Base-by-base conservation (phyloP, 53 echinoderm and acorn worm genomes). In the Astropecten irregularis region DNA sequence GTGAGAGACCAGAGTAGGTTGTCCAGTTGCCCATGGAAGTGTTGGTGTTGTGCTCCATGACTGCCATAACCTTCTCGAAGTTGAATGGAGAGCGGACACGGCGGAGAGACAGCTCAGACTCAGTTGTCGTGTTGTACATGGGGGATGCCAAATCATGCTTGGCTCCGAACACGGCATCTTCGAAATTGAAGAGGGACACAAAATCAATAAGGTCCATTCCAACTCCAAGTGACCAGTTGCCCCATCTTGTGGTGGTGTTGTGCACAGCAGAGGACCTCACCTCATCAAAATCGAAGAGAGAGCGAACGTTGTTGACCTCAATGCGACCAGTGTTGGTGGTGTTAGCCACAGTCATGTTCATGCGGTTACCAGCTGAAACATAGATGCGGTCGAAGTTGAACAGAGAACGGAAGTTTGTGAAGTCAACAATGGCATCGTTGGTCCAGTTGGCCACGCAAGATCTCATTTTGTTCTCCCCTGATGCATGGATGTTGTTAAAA, bases 361-460 rank as follows among this genome's bases (percentile, higher is more conserved):
- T 60, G 30, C 55, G 51, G 65, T 73, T 74, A 11, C 37, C 66
- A 23, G 76, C 63, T 38, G 52, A 25, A 4, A 74, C 38, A 23
- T 50, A n/a, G 76, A 85, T 76, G 76, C 86, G 86, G 68, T 81
- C 60, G 60, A 93, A 93, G 62, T 73, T 81, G 73, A 93, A 91
- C 23, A 93, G 74, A 23, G 83, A 86, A 26, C 62, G 82, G 53
- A 74, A 73, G 56, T 74, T 85, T 36, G 74, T 52, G 20, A 85
- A 76, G 52, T 85, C 86, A 2, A 85, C 44, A 5, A 39, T 4
- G n/a, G 51, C 40, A 16, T 73, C 66, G 31, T 74, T 64, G 51
- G 86, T 85, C 66, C 74, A 73, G 64, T 85, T 85, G 58, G 74
- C 52, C 55, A 85, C 38, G 74, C 38, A 14, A 30, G 86, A 74